Conservation (phyloP, 2,888 invertebrate genomes). For the Platycnemis pennipes region DNA sequence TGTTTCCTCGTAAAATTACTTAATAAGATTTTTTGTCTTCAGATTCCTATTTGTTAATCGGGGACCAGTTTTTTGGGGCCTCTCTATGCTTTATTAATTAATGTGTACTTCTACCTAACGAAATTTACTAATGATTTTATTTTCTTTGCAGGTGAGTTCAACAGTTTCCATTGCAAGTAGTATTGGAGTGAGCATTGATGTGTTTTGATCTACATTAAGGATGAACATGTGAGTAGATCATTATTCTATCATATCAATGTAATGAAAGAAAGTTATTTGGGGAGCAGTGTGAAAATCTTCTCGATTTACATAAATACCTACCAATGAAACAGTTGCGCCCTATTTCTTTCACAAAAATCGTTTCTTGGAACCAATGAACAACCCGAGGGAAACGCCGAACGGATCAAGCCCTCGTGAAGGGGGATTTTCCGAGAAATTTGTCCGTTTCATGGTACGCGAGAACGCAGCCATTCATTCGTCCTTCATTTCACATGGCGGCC, state of each 20-base stretch:
- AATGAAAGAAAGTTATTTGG: background rate
- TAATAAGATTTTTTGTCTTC: background rate
- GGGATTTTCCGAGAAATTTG: background rate
- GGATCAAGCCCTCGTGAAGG: background rate
- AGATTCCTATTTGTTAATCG: background rate
- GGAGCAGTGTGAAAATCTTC: too few relatives aligned
- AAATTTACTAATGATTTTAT: background rate
- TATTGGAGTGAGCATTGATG: background rate
- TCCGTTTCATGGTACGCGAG: background rate
- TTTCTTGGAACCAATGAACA: background rate
- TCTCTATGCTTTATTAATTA: background rate
- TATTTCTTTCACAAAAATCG: background rate
- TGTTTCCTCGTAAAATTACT: background rate
- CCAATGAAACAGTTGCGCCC: background rate
- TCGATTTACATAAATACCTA: background rate
- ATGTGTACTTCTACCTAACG: too few relatives aligned
- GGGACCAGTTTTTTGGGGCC: background rate
- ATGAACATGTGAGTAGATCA: background rate
- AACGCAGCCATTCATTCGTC: conserved; percentile 26
- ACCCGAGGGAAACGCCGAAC: background rate
- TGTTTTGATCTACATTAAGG: background rate
- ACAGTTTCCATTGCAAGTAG: background rate
- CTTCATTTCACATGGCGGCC: conserved; percentile 11
- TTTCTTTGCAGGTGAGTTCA: conserved; percentile 55
- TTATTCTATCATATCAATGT: background rate